These are phyloP conservation scores for Notothenia rossii DNA, from an alignment of 2,113 vertebrate genomes.

Conservation along the genomic window DNA sequence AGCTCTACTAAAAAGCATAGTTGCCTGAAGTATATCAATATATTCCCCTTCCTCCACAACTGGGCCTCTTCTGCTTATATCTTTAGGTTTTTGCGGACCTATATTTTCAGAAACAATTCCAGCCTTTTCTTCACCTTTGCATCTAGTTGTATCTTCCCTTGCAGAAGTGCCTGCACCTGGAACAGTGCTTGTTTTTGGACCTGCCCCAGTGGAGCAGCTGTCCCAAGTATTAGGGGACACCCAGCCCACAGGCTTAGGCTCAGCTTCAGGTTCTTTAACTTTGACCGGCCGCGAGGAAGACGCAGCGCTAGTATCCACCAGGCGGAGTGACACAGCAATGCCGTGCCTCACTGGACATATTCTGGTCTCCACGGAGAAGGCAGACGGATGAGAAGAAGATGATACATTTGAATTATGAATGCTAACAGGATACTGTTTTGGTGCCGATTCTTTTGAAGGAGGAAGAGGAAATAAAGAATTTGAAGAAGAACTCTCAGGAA, in stretches of 20 bases:
- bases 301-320: constrained; percentile 71
- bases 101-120: constrained; percentile 38
- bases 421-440: constrained; percentile 15
- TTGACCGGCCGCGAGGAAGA: constrained; percentile 77
- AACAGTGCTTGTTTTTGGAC: constrained; percentile 19
- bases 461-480: constrained; percentile 29
- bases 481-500: constrained; percentile 32
- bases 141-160: constrained; percentile 2
- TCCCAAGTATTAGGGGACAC: constrained; percentile 80
- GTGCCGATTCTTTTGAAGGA: constrained; percentile 39
- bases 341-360: constrained; percentile 77
- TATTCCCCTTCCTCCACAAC: constrained; percentile 84
- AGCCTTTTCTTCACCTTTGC: constrained; percentile 32
- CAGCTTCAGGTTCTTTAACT: constrained; percentile 71
- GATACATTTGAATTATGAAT: constrained; percentile 43
- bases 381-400: neutral
- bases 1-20: constrained; percentile 65
- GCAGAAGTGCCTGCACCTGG: constrained; percentile 8
- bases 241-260: constrained; percentile 65
- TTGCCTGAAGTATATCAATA: constrained; percentile 85
- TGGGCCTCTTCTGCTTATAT: constrained; percentile 16
- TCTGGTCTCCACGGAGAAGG: constrained; percentile 33
- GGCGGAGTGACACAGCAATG: constrained; percentile 73
- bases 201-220: constrained; percentile 58
- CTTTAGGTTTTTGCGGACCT: constrained; percentile 30